Conservation (phyloP, 2,888 invertebrate species). For the Watsonalla binaria region DNA sequence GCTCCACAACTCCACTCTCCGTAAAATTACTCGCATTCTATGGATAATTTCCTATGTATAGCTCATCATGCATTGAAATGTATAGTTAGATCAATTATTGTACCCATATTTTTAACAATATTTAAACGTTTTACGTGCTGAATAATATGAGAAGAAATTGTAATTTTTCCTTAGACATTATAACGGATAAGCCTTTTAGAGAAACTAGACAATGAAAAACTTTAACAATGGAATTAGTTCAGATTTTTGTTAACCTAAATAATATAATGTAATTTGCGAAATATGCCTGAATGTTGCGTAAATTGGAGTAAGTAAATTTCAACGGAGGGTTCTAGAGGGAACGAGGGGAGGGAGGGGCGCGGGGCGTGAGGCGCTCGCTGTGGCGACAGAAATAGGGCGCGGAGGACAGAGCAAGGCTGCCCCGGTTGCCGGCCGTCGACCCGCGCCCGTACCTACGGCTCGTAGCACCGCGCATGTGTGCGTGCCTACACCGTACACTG, state of each 20-base stretch:
- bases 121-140: too few species aligned
- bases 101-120: too few species aligned
- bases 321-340: conserved; percentile 48
- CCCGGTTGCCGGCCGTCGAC: conserved; percentile 73
- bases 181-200: too few species aligned
- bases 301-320: conserved; percentile 47
- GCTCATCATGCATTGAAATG: neutral
- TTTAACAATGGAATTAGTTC: neutral
- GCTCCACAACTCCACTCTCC: neutral
- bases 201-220: too few species aligned
- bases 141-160: too few species aligned
- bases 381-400: conserved; percentile 77
- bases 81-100: too few species aligned
- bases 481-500: conserved; percentile 5
- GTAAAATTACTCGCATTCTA: neutral
- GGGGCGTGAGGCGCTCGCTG: conserved; percentile 39
- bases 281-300: conserved; percentile 26
- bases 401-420: conserved; percentile 79
- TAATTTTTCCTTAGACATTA: too few species aligned
- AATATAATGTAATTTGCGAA: conserved; percentile 3
- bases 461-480: conserved; percentile 36
- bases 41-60: neutral
- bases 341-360: conserved; percentile 22
- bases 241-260: neutral
- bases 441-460: conserved; percentile 50